These are phyloP conservation scores for Leptocoma aspasia DNA, from an alignment of 2,113 vertebrate genomes.

Conservation along the genomic window DNA sequence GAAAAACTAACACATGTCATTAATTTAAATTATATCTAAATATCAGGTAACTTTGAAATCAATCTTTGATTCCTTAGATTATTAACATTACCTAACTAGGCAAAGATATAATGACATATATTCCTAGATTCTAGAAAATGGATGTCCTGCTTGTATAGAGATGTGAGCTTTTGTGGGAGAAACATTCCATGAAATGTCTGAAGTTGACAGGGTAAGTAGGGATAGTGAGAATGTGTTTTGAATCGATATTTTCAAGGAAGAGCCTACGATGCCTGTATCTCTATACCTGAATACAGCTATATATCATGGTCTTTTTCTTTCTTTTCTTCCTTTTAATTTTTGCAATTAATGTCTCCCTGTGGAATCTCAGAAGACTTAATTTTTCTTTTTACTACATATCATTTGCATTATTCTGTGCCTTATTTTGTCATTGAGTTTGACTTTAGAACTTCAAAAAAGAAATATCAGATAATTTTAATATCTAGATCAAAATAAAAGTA, in stretches of 20 bases:
- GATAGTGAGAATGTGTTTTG: neutral
- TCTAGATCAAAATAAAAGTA: neutral
- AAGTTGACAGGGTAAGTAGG: neutral
- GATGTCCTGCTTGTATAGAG: fast-evolving
- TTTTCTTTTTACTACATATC: neutral
- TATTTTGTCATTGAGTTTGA: neutral
- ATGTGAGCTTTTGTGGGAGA: neutral
- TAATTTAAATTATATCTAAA: neutral
- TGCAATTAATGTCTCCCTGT: neutral
- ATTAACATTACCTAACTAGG: neutral
- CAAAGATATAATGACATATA: neutral
- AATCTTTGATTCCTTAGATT: neutral
- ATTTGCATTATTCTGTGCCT: neutral
- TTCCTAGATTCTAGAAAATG: neutral
- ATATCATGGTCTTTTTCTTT: neutral
- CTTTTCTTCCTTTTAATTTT: neutral
- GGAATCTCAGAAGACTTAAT: neutral
- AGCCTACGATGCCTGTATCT: neutral
- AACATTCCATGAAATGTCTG: neutral
- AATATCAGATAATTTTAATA: neutral
- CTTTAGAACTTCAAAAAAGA: neutral
- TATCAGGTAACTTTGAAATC: neutral
- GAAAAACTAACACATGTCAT: neutral
- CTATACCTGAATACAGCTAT: neutral
- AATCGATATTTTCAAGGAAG: neutral